Evolutionary conservation across 2,888 invertebrate species (phyloP), one percentile per base, ranked within the genome.

Genomic region (Nomada hirtipes): DNA sequence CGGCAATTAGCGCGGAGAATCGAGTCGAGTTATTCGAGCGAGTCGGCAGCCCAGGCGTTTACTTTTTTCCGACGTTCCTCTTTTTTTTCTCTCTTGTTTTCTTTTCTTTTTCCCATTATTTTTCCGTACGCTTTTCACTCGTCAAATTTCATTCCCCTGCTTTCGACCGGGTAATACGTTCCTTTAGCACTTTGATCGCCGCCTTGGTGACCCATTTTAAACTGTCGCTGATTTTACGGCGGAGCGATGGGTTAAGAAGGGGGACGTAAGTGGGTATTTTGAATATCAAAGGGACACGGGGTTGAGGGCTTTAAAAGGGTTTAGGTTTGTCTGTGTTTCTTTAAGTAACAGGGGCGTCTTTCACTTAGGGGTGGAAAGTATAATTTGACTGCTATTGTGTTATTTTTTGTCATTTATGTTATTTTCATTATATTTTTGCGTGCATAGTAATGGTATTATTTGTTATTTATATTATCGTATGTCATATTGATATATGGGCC

Each of bases 1-100:
- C 50, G 7, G 52, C 78, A 78, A 79, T 79, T 79, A 79, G 79
- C 79, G 64, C 20, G 65, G 26, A 29, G 47, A 71, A 72, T 78
- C 59, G 72, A 61, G 60, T 4, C 59, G 71, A 50, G 55, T 76
- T 76, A 76, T 76, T 63, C 57, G 72, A 26, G 63, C 72, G 47
- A 36, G 36, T 57, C 20, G 47, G n/a, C 42, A 18, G 23, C n/a
- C 29, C 20, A 7, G n/a, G 36, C 57, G 57, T 50, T 57, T 55
- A 11, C 23, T 10, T 71, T 63, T 65, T 52, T 18, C 42, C 53
- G 20, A 13, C 64, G 18, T 15, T 11, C 26, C 15, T 52, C 18
- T 47, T 29, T 36, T 4, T 20, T 23, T 23, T 11, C 7, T 26
- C 10, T 20, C 10, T 0, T 23, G 4, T 26, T 57, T 26, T 57